A percentile compares a stretch with the other conserved stretches of the same genome.
phyloP scores from a whole-genome alignment of 2,888 invertebrate species.

The Agrotis puta region DNA sequence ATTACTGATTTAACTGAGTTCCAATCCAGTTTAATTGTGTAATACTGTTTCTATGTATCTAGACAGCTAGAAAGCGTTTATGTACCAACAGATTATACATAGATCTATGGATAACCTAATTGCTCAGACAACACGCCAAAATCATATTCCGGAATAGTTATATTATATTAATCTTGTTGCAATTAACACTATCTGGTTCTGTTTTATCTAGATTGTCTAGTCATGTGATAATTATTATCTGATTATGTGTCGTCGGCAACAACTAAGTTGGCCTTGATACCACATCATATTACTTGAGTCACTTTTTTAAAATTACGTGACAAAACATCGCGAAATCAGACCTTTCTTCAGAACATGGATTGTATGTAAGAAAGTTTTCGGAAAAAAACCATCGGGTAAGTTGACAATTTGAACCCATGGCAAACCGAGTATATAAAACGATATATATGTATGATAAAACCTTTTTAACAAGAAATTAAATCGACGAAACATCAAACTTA shows the following conservation, averaged over 20 bases:
- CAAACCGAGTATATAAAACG: too few relatives aligned
- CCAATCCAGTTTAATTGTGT: not conserved
- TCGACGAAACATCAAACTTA: too few relatives aligned
- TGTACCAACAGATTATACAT: not conserved
- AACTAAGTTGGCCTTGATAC: constrained; percentile 5
- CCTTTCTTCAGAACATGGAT: too few relatives aligned
- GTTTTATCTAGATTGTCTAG: constrained; percentile 27
- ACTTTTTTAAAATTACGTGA: not conserved
- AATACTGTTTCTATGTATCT: not conserved
- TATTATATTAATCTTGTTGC: constrained; percentile 27
- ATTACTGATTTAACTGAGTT: not conserved
- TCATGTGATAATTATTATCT: constrained; percentile 20
- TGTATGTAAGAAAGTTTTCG: too few relatives aligned
- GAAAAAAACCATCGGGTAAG: too few relatives aligned
- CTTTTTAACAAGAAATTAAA: too few relatives aligned
- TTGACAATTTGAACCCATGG: too few relatives aligned
- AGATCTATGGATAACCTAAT: constrained; percentile 11
- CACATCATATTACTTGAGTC: not conserved
- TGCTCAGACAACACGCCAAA: constrained; percentile 8
- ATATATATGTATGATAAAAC: too few relatives aligned
- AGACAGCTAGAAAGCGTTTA: too few relatives aligned
- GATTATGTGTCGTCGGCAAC: constrained; percentile 3
- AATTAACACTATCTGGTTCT: constrained; percentile 14
- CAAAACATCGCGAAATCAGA: not conserved
- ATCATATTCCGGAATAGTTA: not conserved